Conservation (phyloP, 2,113 vertebrate species). For the Globicephala melas region DNA sequence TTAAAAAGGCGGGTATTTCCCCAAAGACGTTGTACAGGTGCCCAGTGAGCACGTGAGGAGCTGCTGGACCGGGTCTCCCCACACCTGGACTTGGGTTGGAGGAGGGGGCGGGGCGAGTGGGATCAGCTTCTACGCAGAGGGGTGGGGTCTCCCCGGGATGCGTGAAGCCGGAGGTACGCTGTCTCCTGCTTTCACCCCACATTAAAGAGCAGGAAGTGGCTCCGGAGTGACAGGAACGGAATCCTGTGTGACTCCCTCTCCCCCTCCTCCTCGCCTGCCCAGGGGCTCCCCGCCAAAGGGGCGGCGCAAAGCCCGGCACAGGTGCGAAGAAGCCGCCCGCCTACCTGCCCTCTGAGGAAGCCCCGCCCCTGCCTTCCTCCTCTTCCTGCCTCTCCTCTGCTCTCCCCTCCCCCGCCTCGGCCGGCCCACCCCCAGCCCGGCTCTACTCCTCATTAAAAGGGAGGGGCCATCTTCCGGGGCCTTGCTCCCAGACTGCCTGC, state of each 20-base stretch:
- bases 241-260: background rate
- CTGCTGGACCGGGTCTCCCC: rapidly evolving
- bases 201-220: background rate
- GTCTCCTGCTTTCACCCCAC: background rate
- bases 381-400: background rate
- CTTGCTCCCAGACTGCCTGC: background rate
- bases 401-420: background rate
- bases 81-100: background rate
- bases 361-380: background rate
- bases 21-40: background rate
- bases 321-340: background rate
- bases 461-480: background rate
- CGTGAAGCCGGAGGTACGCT: background rate
- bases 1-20: background rate
- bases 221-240: background rate
- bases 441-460: background rate
- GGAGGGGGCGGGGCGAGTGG: background rate
- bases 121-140: background rate
- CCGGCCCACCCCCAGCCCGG: background rate
- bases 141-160: background rate
- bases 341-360: background rate
- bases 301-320: background rate
- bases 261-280: background rate
- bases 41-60: background rate
- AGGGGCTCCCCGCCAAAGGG: background rate